Base-by-base conservation (phyloP, 30 jellyfish, hydroid and myxozoan species). In the Mastigias papua region DNA sequence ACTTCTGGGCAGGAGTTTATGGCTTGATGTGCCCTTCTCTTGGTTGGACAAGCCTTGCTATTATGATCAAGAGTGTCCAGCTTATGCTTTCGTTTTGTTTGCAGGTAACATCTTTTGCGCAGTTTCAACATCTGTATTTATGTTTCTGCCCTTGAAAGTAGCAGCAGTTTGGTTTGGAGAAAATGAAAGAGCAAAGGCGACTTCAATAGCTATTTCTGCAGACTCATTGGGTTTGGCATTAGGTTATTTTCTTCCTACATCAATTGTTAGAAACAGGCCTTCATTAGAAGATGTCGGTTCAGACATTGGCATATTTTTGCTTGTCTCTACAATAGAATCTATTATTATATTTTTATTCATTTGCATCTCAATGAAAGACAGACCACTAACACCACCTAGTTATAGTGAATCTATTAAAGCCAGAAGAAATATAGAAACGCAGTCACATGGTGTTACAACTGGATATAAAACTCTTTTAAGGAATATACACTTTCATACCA, bases 141-240 rank as follows among this genome's bases (percentile, higher is more conserved):
- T 93, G 29, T 89, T 89, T 71, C 85, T 89, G 73, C 98, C 98
- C 0, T 77, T 97, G 21, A 85, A 84, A 70, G 63, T 94, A 16
- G 98, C 97, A 5, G 91, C 94, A 17, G 86, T 91, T 33, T 94
- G 98, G 98, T 94, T 94, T 72, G 94, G 95, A 27, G 88, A 69
- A 66, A 69, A 84, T 10, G 98, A 94, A 62, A 31, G 87, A 25
- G 98, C 98, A 4, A 84, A 78, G 0, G 94, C 98, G 0, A 94
- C 96, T 3, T 70, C 97, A 16, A 80, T 94, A 30, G 96, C 98
- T 6, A 69, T 94, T 9, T 90, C 97, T 6, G 82, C 90, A 23
- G 98, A 90, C 79, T 91, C 94, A 11, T 30, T 84, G 10, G 98
- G 98, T 0, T 34, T 88, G 71, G 86, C 97, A 13, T 23, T 88